A percentile compares a stretch with the other conserved stretches of the same genome.
Evolutionary conservation across 2,797 vertebrate species (phyloP).

Genomic region (Danio jaintianensis): DNA sequence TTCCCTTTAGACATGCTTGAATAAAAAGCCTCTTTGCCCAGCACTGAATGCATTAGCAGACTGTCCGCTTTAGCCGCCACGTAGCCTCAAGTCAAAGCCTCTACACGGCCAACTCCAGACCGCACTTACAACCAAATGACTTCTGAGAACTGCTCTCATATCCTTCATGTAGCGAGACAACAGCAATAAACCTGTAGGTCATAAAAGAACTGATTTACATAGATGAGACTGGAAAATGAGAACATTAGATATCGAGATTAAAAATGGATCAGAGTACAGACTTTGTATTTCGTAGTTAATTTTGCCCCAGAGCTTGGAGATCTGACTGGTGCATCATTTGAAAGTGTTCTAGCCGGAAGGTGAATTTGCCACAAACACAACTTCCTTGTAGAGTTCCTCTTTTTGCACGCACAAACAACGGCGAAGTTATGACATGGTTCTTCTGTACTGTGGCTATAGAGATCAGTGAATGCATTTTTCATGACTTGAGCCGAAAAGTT

Average conservation of each 20-base stretch:
- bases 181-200: slow-evolving; percentile 45
- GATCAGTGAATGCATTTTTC: slow-evolving; percentile 11
- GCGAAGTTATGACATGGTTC: not conserved
- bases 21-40: slow-evolving; percentile 40
- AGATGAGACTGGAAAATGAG: slow-evolving; percentile 48
- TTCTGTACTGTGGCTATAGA: slow-evolving; percentile 11
- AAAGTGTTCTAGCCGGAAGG: slow-evolving; percentile 15
- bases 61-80: slow-evolving; percentile 3
- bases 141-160: slow-evolving; percentile 47
- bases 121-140: slow-evolving; percentile 35
- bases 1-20: slow-evolving; percentile 37
- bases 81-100: slow-evolving; percentile 30
- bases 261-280: slow-evolving; percentile 54
- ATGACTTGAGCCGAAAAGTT: not conserved
- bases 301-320: slow-evolving; percentile 17
- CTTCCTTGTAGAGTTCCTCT: slow-evolving; percentile 19
- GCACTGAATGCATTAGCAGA: slow-evolving; percentile 40
- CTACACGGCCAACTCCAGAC: slow-evolving; percentile 2
- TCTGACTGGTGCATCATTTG: slow-evolving; percentile 20
- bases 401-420: not conserved
- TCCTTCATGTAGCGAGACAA: slow-evolving; percentile 45
- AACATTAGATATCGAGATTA: slow-evolving; percentile 59
- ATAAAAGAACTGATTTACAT: slow-evolving; percentile 51
- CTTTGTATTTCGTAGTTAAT: slow-evolving; percentile 43
- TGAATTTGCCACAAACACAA: not conserved